Conservation (phyloP, 2,113 vertebrate genomes). For the Phasianus colchicus region DNA sequence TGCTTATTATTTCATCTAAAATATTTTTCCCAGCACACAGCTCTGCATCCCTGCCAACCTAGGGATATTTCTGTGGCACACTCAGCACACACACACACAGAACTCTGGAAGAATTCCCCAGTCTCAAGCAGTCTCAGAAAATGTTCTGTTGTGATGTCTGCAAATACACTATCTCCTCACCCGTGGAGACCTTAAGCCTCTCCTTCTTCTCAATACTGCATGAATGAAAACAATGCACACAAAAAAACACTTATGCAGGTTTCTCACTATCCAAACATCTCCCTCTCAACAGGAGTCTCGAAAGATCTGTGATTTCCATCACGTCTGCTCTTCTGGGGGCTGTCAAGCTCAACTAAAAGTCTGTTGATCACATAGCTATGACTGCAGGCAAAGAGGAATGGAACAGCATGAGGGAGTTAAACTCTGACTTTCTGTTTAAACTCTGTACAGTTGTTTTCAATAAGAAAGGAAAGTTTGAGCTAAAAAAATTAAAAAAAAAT, state of each 20-base stretch:
- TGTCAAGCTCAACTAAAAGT: background rate
- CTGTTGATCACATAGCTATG: background rate
- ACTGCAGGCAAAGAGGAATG: background rate
- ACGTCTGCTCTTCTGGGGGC: background rate
- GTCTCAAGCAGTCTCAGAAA: background rate
- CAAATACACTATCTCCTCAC: fast-evolving
- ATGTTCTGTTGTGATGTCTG: background rate
- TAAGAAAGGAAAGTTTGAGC: background rate
- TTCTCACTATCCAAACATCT: background rate
- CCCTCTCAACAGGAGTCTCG: background rate
- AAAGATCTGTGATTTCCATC: background rate
- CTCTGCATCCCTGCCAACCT: background rate
- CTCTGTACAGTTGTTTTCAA: conserved; percentile 3
- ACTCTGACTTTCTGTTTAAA: background rate
- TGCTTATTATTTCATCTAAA: background rate
- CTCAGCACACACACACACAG: fast-evolving
- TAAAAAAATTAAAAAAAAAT: background rate
- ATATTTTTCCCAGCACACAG: background rate
- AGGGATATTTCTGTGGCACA: background rate
- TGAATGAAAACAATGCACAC: background rate
- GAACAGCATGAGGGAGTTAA: background rate
- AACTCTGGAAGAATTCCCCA: background rate
- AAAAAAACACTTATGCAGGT: background rate
- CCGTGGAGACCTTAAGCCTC: background rate
- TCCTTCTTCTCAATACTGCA: background rate